Evolutionary conservation across 2,797 vertebrate genomes (phyloP), one percentile per base, ranked within the genome.

Genomic region (Bovichtus variegatus): DNA sequence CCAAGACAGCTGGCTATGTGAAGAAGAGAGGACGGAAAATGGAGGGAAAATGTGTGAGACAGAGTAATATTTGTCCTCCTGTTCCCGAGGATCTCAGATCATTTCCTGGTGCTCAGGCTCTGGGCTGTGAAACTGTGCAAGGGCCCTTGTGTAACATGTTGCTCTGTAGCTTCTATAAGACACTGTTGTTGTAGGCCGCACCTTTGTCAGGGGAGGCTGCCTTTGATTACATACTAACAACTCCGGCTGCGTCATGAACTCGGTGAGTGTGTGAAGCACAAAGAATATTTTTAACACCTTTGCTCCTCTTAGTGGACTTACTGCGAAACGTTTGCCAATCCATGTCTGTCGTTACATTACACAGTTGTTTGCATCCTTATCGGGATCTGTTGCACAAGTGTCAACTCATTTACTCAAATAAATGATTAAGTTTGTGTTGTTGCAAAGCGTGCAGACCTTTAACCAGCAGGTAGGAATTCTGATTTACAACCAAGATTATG

Each of bases 1-100:
- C 94, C 93, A 92, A 88, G 93, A 93, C 94, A 95, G 94, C 94
- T 95, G 94, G 70, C 91, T 82, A 81, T 89, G 88, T 86, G 90
- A 80, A 69, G 70, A 81, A 73, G 87, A 81, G 77, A 78, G 80
- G 77, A 76, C 68, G 70, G 69, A 78, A 74, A 74, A 75, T 27
- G 60, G 49, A 51, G 60, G 70, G 84, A 92, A 78, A 88, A 85
- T 87, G 80, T 90, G 84, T 62, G 88, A 87, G 87, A 91, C 90
- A 89, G 78, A 81, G 76, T 87, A 36, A 78, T 86, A 91, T 88
- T 87, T 92, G 85, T 91, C 87, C 78, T 82, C 65, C 80, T 58
- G 80, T 92, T 91, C 87, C 85, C 36, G 27, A 82, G 88, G 86
- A 86, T 80, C 77, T 78, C 76, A 6, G 43, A 78, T 91, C 75